Conservation (phyloP, 1,140 invertebrate genomes). For the Pseudomyrmex concolor region DNA sequence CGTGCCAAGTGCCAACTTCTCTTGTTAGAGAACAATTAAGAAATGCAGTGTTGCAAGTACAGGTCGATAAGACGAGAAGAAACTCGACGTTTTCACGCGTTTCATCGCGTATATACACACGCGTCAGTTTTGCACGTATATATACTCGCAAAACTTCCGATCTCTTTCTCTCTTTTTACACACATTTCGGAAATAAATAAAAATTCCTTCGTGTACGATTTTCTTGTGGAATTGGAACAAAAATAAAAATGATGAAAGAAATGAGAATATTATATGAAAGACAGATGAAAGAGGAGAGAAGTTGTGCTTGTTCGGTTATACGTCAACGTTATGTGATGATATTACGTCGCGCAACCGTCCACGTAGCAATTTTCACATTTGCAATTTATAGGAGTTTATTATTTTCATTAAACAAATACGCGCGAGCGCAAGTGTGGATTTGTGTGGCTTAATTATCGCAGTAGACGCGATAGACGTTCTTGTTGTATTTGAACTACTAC, state of each 20-base stretch:
- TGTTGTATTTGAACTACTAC: conserved; percentile 55
- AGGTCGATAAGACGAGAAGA: conserved; percentile 36
- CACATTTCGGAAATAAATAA: conserved; percentile 31
- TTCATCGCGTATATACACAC: conserved; percentile 14
- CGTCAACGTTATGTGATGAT: background rate
- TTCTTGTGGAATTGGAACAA: conserved; percentile 1
- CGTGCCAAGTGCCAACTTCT: conserved; percentile 80
- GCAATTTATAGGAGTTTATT: conserved; percentile 43
- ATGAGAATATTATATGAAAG: background rate
- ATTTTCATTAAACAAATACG: conserved; percentile 53
- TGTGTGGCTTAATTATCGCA: conserved; percentile 51
- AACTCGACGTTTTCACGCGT: conserved; percentile 65
- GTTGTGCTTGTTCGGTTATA: background rate
- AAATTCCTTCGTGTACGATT: conserved; percentile 1
- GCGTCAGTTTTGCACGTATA: too few species aligned
- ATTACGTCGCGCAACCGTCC: background rate
- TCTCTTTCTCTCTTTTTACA: background rate
- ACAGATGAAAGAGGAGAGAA: background rate
- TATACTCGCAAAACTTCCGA: background rate
- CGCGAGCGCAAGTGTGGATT: conserved; percentile 22
- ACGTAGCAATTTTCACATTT: conserved; percentile 34
- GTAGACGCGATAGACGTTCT: conserved; percentile 37
- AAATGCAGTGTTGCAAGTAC: conserved; percentile 78
- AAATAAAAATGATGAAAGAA: background rate
- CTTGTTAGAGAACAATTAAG: conserved; percentile 83